Evolutionary conservation across 37 sponge, comb jelly and placozoan genomes (phyloP).

Genomic region (Halisarca cf. caerulea): DNA sequence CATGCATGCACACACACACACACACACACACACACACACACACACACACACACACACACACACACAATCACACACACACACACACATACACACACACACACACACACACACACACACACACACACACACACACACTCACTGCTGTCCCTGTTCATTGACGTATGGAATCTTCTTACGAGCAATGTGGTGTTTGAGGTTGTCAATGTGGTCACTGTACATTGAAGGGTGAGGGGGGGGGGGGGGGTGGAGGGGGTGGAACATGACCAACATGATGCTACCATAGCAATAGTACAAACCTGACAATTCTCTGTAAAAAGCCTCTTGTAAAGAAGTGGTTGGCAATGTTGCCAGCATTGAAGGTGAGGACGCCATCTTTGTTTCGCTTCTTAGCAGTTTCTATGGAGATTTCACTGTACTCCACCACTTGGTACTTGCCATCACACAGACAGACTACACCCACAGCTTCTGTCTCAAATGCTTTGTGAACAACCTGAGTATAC

Average conservation of each 20-base stretch:
- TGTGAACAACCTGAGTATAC: conserved; percentile 81
- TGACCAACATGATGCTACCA: background rate
- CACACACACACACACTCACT: conserved; percentile 19
- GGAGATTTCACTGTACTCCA: conserved; percentile 98
- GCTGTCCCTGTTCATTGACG: conserved; percentile 51
- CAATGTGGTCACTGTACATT: conserved; percentile 52
- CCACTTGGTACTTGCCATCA: conserved; percentile 89
- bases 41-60: too few species aligned
- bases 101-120: background rate
- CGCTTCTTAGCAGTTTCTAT: conserved; percentile 74
- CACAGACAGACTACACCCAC: conserved; percentile 91
- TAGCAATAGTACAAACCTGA: conserved; percentile 40
- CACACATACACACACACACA: too few species aligned
- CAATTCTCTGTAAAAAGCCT: conserved; percentile 72
- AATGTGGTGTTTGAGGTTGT: conserved; percentile 75
- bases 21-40: too few species aligned
- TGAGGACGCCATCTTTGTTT: conserved; percentile 74
- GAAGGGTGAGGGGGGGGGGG: too few species aligned
- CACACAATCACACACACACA: too few species aligned
- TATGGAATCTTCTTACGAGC: conserved; percentile 95
- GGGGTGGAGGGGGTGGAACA: background rate
- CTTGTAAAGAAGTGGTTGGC: conserved; percentile 93
- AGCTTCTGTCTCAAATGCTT: conserved; percentile 80
- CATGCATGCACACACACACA: too few species aligned
- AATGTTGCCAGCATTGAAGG: conserved; percentile 92